phyloP scores from a whole-genome alignment of 2,888 invertebrate species.

The Eupithecia inturbata region DNA sequence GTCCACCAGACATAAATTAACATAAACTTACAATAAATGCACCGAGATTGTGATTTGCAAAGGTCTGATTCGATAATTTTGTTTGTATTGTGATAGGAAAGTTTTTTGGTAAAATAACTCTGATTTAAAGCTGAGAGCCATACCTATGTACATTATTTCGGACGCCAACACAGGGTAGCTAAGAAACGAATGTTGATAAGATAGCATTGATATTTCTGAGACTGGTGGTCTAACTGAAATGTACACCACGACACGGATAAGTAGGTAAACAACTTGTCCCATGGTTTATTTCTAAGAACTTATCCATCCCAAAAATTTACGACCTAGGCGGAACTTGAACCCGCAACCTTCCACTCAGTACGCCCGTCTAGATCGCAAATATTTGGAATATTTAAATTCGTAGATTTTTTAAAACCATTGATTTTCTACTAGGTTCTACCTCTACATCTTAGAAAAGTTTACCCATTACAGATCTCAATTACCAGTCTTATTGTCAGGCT shows the following conservation, averaged over 20 bases:
- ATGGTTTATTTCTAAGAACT: too few relatives aligned
- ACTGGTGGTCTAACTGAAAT: not conserved
- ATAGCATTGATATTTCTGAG: not conserved
- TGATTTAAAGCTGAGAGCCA: not conserved
- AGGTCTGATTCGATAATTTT: constrained; percentile 36
- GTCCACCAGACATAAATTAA: constrained; percentile 57
- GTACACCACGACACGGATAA: too few relatives aligned
- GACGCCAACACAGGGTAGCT: not conserved
- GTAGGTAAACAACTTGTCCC: too few relatives aligned
- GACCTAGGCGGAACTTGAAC: too few relatives aligned
- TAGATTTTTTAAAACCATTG: too few relatives aligned
- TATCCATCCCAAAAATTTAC: too few relatives aligned
- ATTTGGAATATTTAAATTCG: too few relatives aligned
- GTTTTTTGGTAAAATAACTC: constrained; percentile 17
- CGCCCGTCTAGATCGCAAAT: too few relatives aligned
- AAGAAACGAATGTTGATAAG: not conserved
- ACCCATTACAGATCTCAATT: not conserved
- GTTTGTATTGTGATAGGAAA: constrained; percentile 21
- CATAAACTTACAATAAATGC: constrained; percentile 63
- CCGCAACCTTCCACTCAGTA: too few relatives aligned
- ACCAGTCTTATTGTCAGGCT: not conserved
- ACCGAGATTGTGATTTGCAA: constrained; percentile 55
- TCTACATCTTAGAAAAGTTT: too few relatives aligned
- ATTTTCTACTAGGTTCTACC: too few relatives aligned
- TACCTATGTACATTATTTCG: not conserved